A percentile compares a stretch with the other conserved stretches of the same genome.
phyloP scores from a whole-genome alignment of 2,888 invertebrate species.

The Augochlorella aurata region DNA sequence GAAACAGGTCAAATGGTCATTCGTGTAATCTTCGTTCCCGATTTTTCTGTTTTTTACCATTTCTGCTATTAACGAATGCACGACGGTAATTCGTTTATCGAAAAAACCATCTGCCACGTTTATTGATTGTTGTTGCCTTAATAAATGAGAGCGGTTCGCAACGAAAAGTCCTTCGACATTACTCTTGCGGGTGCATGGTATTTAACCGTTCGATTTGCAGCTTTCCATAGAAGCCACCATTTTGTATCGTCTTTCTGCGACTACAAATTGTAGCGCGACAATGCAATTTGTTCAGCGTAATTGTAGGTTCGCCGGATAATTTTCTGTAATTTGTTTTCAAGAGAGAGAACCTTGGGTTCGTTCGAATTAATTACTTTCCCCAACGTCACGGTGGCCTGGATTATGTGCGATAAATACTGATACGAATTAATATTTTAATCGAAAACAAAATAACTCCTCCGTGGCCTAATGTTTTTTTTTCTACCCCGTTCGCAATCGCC shows the following conservation, averaged over 20 bases:
- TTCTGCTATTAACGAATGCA: background rate
- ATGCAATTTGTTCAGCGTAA: conserved; percentile 28
- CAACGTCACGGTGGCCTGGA: background rate
- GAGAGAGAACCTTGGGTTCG: background rate
- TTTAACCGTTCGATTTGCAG: background rate
- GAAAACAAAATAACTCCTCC: conserved; percentile 7
- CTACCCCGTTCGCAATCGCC: conserved; percentile 31
- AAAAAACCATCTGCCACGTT: background rate
- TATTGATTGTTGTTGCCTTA: background rate
- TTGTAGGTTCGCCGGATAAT: conserved; percentile 22
- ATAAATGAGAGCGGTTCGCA: no score
- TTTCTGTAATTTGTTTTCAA: conserved; percentile 32
- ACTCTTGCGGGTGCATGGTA: background rate
- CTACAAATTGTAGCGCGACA: background rate
- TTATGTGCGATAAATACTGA: conserved; percentile 11
- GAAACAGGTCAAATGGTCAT: background rate
- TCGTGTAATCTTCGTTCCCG: background rate
- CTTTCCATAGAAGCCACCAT: background rate
- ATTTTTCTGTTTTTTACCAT: background rate
- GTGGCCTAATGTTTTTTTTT: conserved; percentile 4
- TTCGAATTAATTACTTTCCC: conserved; percentile 36
- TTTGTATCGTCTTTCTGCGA: background rate
- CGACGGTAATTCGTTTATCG: background rate
- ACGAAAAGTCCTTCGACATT: background rate
- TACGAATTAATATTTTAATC: conserved; percentile 24